Conservation (phyloP, 2,113 vertebrate genomes). For the Fregetta grallaria region DNA sequence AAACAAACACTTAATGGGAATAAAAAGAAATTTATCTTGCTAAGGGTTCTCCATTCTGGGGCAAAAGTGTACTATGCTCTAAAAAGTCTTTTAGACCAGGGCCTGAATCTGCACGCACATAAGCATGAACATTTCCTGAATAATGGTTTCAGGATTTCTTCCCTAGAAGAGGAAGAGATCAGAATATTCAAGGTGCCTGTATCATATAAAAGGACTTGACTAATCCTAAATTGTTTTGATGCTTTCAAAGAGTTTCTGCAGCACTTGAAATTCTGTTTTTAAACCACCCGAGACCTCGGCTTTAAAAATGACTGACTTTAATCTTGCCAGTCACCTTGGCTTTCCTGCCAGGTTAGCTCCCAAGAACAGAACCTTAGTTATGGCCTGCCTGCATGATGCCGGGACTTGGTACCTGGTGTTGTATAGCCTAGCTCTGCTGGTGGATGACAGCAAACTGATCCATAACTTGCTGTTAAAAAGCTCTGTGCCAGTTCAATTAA, state of each 20-base stretch:
- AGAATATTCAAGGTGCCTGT: background rate
- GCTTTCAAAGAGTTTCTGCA: background rate
- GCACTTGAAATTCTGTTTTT: background rate
- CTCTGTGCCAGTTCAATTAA: background rate
- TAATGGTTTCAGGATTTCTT: background rate
- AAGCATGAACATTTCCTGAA: background rate
- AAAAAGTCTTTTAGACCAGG: background rate
- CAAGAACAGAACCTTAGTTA: background rate
- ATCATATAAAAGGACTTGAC: background rate
- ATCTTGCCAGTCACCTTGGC: background rate
- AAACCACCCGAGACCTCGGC: background rate
- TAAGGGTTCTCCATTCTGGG: background rate
- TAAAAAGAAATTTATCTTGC: background rate
- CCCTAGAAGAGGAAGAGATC: background rate
- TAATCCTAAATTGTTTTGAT: background rate
- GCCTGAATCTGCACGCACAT: background rate
- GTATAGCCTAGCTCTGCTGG: background rate
- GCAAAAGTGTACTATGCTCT: background rate
- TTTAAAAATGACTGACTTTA: background rate
- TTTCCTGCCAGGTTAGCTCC: background rate
- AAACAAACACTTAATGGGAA: background rate
- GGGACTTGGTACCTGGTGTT: background rate
- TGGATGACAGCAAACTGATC: background rate
- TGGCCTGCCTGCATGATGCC: background rate
- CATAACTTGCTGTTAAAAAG: background rate